A percentile compares a stretch with the other conserved stretches of the same genome.
Conservation (phyloP, 2,113 vertebrate genomes). For the Saguinus imperator region DNA sequence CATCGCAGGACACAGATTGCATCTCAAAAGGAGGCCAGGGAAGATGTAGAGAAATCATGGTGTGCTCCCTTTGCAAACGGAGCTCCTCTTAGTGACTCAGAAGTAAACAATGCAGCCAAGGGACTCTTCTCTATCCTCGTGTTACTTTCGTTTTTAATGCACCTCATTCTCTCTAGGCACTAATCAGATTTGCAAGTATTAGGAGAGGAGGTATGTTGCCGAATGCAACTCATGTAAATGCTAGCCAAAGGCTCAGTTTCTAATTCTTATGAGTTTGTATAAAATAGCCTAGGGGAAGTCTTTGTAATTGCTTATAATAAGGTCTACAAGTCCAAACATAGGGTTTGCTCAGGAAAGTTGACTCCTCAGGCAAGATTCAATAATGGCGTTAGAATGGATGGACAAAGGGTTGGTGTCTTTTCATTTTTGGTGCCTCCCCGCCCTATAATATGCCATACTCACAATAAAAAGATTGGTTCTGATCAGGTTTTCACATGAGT, state of each 20-base stretch:
- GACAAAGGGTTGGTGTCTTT: background rate
- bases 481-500: background rate
- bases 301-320: background rate
- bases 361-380: background rate
- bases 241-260: background rate
- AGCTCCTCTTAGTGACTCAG: background rate
- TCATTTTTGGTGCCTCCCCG: background rate
- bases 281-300: background rate
- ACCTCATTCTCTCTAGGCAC: background rate
- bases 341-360: background rate
- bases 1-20: background rate
- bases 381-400: background rate
- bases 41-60: background rate
- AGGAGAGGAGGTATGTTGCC: background rate
- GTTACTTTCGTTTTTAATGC: background rate
- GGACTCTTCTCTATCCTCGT: background rate
- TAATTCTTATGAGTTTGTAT: background rate
- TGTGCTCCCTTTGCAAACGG: background rate
- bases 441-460: background rate
- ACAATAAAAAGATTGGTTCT: background rate
- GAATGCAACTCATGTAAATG: background rate
- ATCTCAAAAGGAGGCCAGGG: background rate
- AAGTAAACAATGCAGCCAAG: background rate
- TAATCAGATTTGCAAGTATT: background rate
- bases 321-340: background rate